Conservation (phyloP, 2,113 vertebrate species). For the Takifugu flavidus region DNA sequence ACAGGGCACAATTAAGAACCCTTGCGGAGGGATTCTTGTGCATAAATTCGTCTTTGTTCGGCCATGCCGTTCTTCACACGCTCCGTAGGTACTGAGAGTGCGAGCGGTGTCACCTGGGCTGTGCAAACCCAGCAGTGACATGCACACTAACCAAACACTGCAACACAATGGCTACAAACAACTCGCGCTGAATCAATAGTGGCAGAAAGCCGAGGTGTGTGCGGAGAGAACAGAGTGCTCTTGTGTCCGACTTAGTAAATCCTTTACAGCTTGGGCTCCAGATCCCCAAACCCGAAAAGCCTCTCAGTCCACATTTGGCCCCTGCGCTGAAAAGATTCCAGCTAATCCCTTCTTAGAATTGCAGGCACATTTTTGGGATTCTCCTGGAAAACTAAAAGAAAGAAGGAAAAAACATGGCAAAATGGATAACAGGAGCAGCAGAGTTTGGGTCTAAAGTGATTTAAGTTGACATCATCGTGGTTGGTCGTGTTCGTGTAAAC, state of each 20-base stretch:
- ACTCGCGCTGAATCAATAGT: constrained; percentile 44
- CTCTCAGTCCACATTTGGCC: constrained; percentile 65
- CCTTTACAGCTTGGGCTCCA: constrained; percentile 45
- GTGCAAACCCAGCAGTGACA: constrained; percentile 52
- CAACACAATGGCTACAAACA: constrained; percentile 60
- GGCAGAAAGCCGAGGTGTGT: constrained; percentile 55
- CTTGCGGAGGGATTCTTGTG: not conserved
- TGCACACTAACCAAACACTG: constrained; percentile 58
- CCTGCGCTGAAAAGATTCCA: constrained; percentile 40
- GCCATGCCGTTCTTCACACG: not conserved
- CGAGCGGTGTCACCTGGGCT: constrained; percentile 37
- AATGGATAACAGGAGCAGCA: not conserved
- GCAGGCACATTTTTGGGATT: constrained; percentile 70
- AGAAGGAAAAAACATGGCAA: not conserved
- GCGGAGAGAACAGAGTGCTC: constrained; percentile 68
- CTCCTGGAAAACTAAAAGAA: constrained; percentile 39
- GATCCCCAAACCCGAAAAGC: constrained; percentile 42
- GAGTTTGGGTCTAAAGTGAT: not conserved
- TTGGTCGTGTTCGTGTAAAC: too few relatives aligned
- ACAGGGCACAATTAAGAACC: not conserved
- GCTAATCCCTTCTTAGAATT: constrained; percentile 72
- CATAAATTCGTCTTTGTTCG: not conserved
- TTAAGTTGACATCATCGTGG: too few relatives aligned
- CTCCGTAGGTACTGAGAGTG: not conserved
- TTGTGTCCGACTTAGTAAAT: constrained; percentile 58